Conservation (phyloP, 2,797 vertebrate species). For the Cossypha polioptera region DNA sequence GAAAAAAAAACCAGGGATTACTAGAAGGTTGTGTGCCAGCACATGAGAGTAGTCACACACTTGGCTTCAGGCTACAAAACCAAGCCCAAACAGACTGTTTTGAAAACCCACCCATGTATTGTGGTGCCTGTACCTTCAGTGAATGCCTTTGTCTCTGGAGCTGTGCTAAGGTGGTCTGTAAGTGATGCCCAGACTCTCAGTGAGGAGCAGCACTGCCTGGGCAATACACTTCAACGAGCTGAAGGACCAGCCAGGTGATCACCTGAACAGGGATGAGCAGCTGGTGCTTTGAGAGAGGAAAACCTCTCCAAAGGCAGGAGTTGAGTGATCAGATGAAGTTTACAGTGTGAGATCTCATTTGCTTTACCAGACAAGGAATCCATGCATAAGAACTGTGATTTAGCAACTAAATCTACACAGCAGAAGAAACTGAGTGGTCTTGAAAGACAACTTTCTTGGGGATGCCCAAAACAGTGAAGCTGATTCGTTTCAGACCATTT, state of each 20-base stretch:
- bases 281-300: neutral
- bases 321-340: neutral
- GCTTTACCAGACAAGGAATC: neutral
- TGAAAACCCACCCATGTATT: neutral
- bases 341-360: neutral
- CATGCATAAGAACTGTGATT: neutral
- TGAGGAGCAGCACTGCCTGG: neutral
- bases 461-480: neutral
- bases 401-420: neutral
- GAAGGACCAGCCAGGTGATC: neutral
- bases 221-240: neutral
- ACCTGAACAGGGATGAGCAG: neutral
- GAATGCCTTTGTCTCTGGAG: too few species aligned
- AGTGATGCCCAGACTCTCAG: neutral
- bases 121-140: neutral
- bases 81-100: neutral
- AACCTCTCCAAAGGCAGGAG: neutral
- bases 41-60: fast-evolving
- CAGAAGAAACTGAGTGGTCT: neutral
- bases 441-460: neutral
- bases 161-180: neutral
- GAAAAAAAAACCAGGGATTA: neutral
- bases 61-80: neutral
- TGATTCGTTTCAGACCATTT: neutral
- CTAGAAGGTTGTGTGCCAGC: neutral